phyloP scores from a whole-genome alignment of 1,140 invertebrate genomes.

The Hycleus cichorii region DNA sequence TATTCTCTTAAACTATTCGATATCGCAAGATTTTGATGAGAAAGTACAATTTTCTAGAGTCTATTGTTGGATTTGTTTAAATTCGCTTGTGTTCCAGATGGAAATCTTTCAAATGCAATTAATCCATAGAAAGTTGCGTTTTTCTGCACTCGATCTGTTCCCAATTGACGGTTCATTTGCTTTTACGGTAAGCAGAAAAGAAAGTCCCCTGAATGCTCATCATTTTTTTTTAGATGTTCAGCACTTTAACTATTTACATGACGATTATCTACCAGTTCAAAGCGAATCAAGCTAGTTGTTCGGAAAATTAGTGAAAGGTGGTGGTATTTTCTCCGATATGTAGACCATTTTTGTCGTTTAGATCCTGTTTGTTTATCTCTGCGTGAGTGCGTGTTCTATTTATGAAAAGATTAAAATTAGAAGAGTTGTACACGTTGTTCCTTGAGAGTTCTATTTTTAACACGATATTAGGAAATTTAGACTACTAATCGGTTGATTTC shows the following conservation, averaged over 20 bases:
- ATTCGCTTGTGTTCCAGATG: not conserved
- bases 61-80: not conserved
- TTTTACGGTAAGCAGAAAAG: not conserved
- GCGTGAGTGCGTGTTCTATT: too few species aligned
- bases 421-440: too few species aligned
- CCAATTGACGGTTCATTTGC: constrained; percentile 2
- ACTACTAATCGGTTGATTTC: too few species aligned
- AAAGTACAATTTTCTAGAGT: not conserved
- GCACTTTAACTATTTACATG: constrained; percentile 2
- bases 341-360: too few species aligned
- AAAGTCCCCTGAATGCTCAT: not conserved
- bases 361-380: too few species aligned
- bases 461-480: too few species aligned
- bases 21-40: not conserved
- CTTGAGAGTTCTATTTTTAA: too few species aligned
- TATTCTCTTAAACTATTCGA: not conserved
- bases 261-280: constrained; percentile 9
- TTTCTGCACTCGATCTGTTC: constrained; percentile 2
- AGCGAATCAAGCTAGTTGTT: not conserved
- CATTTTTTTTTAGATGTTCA: constrained; percentile 1
- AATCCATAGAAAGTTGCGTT: not conserved
- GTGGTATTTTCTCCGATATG: not conserved
- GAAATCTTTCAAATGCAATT: constrained; percentile 3
- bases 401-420: too few species aligned
- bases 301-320: not conserved